These are phyloP conservation scores for Leptothorax acervorum DNA, from an alignment of 2,888 invertebrate species.

Conservation along the genomic window DNA sequence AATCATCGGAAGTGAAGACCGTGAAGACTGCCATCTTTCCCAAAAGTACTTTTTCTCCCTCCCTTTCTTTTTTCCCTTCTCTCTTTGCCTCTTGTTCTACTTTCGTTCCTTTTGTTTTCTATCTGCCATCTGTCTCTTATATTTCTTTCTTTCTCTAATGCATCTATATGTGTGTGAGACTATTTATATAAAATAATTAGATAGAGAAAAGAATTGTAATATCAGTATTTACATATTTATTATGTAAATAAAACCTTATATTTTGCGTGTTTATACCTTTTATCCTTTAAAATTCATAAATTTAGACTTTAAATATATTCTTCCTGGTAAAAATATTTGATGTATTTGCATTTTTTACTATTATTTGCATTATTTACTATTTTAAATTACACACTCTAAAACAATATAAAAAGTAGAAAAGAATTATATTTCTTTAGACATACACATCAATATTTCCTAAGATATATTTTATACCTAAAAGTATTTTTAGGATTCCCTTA, in stretches of 20 bases:
- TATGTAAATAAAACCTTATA: neutral
- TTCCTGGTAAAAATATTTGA: neutral
- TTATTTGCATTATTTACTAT: neutral
- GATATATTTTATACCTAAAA: neutral
- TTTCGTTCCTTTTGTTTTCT: neutral
- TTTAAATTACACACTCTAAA: neutral
- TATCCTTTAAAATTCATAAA: no score
- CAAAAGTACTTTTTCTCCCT: neutral
- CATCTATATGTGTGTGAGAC: neutral
- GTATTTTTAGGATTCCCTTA: neutral
- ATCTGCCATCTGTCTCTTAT: neutral
- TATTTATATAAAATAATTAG: neutral
- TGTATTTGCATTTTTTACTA: neutral
- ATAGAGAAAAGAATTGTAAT: neutral
- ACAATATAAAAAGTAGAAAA: neutral
- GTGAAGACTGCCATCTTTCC: neutral
- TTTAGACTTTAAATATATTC: no score
- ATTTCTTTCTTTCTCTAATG: neutral
- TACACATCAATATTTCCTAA: no score
- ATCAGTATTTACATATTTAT: neutral
- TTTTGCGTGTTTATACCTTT: neutral
- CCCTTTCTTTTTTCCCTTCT: neutral
- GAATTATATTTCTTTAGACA: neutral
- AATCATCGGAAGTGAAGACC: constrained; percentile 2
- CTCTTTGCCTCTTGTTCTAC: no score